These are phyloP conservation scores for Saccopteryx leptura DNA, from an alignment of 2,113 vertebrate genomes.

Conservation along the genomic window DNA sequence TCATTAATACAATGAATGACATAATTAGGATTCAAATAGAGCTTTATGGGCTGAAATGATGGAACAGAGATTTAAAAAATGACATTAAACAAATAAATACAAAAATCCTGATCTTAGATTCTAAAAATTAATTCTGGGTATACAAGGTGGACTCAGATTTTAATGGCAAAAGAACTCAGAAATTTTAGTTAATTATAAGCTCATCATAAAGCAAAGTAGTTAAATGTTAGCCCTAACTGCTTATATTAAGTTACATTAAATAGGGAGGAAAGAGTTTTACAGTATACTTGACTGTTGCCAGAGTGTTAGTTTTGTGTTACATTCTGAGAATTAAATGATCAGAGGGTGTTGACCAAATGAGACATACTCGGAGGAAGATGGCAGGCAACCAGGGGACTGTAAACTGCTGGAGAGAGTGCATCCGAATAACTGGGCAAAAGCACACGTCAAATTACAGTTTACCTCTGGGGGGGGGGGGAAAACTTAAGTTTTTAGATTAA, in stretches of 20 bases:
- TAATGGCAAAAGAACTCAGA: background rate
- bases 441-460: background rate
- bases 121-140: background rate
- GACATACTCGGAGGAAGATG: background rate
- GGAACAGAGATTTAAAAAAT: background rate
- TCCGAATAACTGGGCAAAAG: background rate
- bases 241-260: conserved; percentile 4
- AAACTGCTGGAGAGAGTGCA: background rate
- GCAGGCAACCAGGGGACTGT: background rate
- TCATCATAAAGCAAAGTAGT: background rate
- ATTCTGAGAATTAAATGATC: background rate
- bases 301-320: conserved; percentile 29
- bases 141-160: conserved; percentile 13
- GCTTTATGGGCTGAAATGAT: conserved; percentile 38
- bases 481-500: background rate
- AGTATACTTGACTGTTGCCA: background rate
- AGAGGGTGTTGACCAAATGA: background rate
- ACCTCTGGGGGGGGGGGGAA: background rate
- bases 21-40: conserved; percentile 7
- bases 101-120: background rate
- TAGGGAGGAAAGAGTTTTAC: background rate
- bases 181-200: conserved; percentile 29
- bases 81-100: conserved; percentile 33
- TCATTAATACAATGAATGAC: background rate
- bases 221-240: background rate